Base-by-base conservation (phyloP, 2,113 vertebrate genomes). In the Hiodon tergisus region DNA sequence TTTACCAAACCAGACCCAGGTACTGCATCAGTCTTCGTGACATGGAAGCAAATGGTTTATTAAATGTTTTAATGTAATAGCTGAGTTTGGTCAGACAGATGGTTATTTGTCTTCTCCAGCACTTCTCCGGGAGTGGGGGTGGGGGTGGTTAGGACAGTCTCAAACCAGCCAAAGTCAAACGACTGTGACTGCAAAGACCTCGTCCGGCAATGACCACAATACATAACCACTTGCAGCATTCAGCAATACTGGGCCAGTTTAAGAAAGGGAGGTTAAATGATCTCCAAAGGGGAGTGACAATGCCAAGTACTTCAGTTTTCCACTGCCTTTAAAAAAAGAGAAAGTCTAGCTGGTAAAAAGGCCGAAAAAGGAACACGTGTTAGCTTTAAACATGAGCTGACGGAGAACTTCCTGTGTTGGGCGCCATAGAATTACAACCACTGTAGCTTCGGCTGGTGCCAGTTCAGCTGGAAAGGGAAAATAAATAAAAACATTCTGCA, bases 241-340 rank as follows among this genome's bases (percentile, higher is more conserved):
- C 79, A 85, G 85, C 85, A 85, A 76, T 0, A 54, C 57, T 59
- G 69, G 80, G 76, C 79, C 81, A 76, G 62, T 54, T 73, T 48
- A 4, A 16, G n/a, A 17, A 48, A n/a, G 48, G 17, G 61, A 5
- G 57, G 46, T 71, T 59, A 73, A 73, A 65, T 69, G 67, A 51
- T 14, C 51, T 69, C n/a, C n/a, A 54, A 53, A 17, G 4, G 50
- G 47, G 53, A 4, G 58, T 8, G 47, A 11, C 13, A 14, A 59
- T 75, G 31, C 47, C 65, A 75, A 63, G 54, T 31, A 16, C 47
- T 54, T 7, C 46, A 10, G 7, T 59, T 68, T 75, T 65, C 65
- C 63, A 60, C 63, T 51, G 55, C n/a, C 54, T 59, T 75, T n/a
- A 4, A 3, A 7, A 67, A 10, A 16, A 6, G 4, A 2, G 51